Base-by-base conservation (phyloP, 2,888 invertebrate genomes). In the Patella ulyssiponensis region DNA sequence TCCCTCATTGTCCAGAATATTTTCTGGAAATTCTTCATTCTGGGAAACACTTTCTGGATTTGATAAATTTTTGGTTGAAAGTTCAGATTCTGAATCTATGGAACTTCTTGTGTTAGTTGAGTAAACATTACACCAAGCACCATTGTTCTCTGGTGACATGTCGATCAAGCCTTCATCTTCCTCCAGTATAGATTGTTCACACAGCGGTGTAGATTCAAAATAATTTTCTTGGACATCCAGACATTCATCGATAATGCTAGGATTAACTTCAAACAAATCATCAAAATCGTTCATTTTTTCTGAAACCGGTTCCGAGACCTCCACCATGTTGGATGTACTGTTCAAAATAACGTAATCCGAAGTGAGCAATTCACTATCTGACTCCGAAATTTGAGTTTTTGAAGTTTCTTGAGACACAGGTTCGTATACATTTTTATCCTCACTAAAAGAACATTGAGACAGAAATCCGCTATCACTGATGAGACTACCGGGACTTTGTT, bases 401-500 rank as follows among this genome's bases (percentile, higher is more conserved):
- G 23, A 23, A 11, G 20, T 23, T 23, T 64, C 64, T 23, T 64
- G 20, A 64, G 64, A 64, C 20, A 64, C 20, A 23, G 64, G 23
- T 64, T 64, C 64, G 23, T 23, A 23, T 23, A 64, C 17, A 23
- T 64, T 64, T 20, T 23, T 64, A 64, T 64, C 64, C 23, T 64
- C 64, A 11, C 11, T 64, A 64, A 64, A 64, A 23, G 64, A 64
- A 3, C 64, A 20, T 64, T 64, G 64, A 64, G 64, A 64, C 64
- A 64, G 23, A 64, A 64, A 64, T 64, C 64, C 64, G 14, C 64
- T 64, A 64, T 64, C 64, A 64, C 23, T 64, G 20, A 64, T 64
- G 20, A 23, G 20, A 64, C 64, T 64, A 0, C 20, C 64, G 14
- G 64, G 64, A 64, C 64, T 64, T 64, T 64, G 11, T 64, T 64